Base-by-base conservation (phyloP, 2,888 invertebrate species). In the Drosophila meridionalis region DNA sequence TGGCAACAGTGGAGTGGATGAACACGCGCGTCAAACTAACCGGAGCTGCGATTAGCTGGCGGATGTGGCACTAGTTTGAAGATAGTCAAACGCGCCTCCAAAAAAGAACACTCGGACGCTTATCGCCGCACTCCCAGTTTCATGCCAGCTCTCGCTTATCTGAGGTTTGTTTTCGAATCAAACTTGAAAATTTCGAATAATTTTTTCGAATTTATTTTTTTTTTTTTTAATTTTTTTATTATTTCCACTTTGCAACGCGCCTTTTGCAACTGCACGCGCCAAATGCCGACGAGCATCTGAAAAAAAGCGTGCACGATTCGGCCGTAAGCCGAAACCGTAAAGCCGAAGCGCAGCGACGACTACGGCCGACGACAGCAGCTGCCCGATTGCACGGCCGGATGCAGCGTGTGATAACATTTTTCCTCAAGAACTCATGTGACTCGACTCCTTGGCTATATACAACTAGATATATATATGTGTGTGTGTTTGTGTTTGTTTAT, bases 381-480 rank as follows among this genome's bases (percentile, higher is more conserved):
- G 58, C 62, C 28, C 50, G 38, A 55, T 60, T 58, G 45, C 58
- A 30, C 71, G 67, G 77, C 82, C 89, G 89, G 89, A 89, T 88
- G 88, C 89, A 89, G 86, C 80, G 86, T 80, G 75, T 88, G 89
- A 89, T 89, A 89, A 89, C 87, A 86, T 87, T 87, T 83, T 87
- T 82, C 76, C 78, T 75, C 61, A 67, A 71, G 63, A 26, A 64
- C 40, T 67, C 63, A 65, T 74, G 60, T 53, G 52, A 47, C 65
- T 48, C 61, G 52, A 47, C 65, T 48, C 61, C 59, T 43, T 42
- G n/a, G 20, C 42, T n/a, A n/a, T n/a, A 38, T 38, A n/a, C n/a
- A 42, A 20, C 20, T 42, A 42, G 1, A n/a, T 3, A n/a, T 28
- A 14, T 8, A n/a, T n/a, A 2, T 57, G 32, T 38, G 45, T 38